Base-by-base conservation (phyloP, 2,888 invertebrate genomes). In the Volucella inflata region DNA sequence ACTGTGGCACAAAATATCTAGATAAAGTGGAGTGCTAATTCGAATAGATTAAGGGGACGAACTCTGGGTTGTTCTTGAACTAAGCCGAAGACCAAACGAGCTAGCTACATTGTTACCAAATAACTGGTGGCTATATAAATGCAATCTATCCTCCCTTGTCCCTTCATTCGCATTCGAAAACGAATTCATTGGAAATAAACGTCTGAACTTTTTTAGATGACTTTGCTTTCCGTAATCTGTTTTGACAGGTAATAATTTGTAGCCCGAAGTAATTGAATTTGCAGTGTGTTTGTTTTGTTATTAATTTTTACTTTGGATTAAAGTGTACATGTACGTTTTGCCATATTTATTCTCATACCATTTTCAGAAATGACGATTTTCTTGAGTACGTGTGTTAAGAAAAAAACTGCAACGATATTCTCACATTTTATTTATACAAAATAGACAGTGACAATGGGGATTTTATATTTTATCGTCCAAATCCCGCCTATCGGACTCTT, bases 171-270 rank as follows among this genome's bases (percentile, higher is more conserved):
- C 6, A 30, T 30, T 6, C 30, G 4, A 6, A 6, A 6, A 30
- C 30, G 30, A 30, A n/a, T 53, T 12, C 21, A 12, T 44, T n/a
- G 38, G 57, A 57, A 48, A 44, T 30, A 12, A 60, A 72, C 48
- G 48, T 72, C 44, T 38, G 38, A 46, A 50, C 64, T 30, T 6
- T 71, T 17, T 50, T 17, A 59, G 53, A 78, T 51, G 60, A 72
- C 74, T 72, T 72, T 67, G 65, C 67, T 46, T 74, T 40, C 42
- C 74, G 60, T 67, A 74, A 80, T 74, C 60, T 74, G 53, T 48
- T 80, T 74, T 74, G 80, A 80, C 80, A 74, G 74, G 72, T 55
- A 74, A 74, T 62, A 74, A 80, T 68, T 74, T 68, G 17, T 53
- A 60, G 55, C 80, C 74, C 30, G 51, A 14, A 36, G 72, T 60